These are phyloP conservation scores for Nyctalus aviator DNA, from an alignment of 2,797 vertebrate genomes.

Conservation along the genomic window DNA sequence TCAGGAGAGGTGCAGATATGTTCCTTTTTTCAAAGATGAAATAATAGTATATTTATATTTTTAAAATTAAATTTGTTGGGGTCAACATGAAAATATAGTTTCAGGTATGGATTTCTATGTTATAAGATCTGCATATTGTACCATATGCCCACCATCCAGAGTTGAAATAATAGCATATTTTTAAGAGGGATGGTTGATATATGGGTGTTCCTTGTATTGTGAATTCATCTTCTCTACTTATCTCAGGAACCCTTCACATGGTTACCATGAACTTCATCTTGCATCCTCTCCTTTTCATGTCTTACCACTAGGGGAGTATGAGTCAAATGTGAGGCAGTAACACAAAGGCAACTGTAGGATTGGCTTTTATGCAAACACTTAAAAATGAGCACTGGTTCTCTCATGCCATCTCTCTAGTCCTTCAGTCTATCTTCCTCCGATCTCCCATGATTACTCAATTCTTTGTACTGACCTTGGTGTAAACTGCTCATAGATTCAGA, in stretches of 20 bases:
- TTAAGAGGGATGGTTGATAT: background rate
- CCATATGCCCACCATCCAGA: too few species aligned
- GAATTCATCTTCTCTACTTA: background rate
- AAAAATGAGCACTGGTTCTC: background rate
- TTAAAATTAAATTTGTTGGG: too few species aligned
- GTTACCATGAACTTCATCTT: background rate
- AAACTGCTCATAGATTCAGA: background rate
- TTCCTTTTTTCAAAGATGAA: background rate
- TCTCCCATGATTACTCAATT: background rate
- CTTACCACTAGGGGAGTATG: background rate
- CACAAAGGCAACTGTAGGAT: background rate
- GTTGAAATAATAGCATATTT: background rate
- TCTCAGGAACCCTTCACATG: background rate
- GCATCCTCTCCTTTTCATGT: background rate
- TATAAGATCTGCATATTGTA: too few species aligned
- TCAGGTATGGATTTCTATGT: too few species aligned
- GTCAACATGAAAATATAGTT: too few species aligned
- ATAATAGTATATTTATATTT: background rate
- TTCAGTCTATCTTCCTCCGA: background rate
- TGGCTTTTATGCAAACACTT: background rate
- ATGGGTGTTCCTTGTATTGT: background rate
- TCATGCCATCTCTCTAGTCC: background rate
- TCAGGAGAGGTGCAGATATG: background rate
- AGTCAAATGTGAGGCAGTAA: background rate
- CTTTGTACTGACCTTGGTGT: background rate